phyloP scores from a whole-genome alignment of 2,113 vertebrate genomes.

The Cryptotis parvus region DNA sequence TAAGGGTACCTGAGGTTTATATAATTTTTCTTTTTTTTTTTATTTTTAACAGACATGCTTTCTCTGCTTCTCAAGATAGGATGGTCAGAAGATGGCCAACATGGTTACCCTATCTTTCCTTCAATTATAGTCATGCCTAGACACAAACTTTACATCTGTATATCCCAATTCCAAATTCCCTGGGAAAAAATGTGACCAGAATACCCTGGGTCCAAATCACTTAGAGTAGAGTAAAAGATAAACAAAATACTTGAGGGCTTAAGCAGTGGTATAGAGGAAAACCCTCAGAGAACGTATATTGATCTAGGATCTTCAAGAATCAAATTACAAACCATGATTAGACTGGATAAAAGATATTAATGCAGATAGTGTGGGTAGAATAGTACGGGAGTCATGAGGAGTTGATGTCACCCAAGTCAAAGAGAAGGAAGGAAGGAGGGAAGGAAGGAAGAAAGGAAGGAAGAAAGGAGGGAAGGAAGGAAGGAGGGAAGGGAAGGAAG shows the following conservation, averaged over 20 bases:
- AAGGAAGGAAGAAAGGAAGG: background rate
- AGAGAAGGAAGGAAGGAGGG: background rate
- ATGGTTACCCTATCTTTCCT: background rate
- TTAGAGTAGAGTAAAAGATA: background rate
- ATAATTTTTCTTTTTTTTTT: background rate
- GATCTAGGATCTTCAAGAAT: background rate
- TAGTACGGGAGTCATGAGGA: background rate
- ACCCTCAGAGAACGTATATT: background rate
- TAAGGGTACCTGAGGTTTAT: background rate
- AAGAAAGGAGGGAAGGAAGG: background rate
- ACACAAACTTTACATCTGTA: background rate
- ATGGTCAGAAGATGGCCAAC: background rate
- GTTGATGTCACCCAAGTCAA: background rate
- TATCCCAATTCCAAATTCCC: background rate
- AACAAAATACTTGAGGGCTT: background rate
- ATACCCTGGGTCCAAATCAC: constrained; percentile 25
- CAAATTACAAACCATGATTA: constrained; percentile 10
- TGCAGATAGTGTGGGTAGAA: background rate
- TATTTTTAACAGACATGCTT: constrained; percentile 14
- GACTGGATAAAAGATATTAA: background rate
- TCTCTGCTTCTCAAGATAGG: background rate
- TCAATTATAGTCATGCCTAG: background rate
- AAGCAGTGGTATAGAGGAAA: background rate
- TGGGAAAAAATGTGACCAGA: background rate
- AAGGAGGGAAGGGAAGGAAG: accelerated